Base-by-base conservation (phyloP, 1,140 invertebrate species). In the Copidosoma floridanum region DNA sequence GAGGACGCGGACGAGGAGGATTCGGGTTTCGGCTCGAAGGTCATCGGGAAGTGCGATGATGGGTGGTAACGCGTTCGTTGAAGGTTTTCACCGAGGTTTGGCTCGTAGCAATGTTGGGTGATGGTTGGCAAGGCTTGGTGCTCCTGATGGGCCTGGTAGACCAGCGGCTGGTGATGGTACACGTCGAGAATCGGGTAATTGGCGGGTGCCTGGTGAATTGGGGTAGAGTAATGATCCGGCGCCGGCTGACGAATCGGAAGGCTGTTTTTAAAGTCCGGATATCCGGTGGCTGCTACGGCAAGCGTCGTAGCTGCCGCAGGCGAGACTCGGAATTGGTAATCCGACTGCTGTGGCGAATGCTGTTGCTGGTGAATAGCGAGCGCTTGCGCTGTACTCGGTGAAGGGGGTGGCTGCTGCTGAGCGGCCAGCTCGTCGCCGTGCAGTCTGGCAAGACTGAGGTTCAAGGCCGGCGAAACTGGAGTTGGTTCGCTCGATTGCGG, bases 361-460 rank as follows among this genome's bases (percentile, higher is more conserved):
- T 67, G 70, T 65, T 72, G 74, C 64, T 68, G 58, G 44, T 47
- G 37, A n/a, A n/a, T n/a, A n/a, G n/a, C n/a, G n/a, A n/a, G n/a
- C n/a, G n/a, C n/a, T n/a, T n/a, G n/a, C n/a, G n/a, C n/a, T n/a
- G n/a, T n/a, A n/a, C n/a, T n/a, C n/a, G 61, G 29, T 32, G 29
- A 12, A 32, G 29, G 29, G 61, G 24, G 50, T 52, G 37, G 58
- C 23, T 40, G 58, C 40, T 35, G 40, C 29, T 35, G 44, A 26
- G 43, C 52, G 63, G 68, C 43, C 60, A 70, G 63, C 66, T 73
- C 76, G 6, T 78, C 80, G 71, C 74, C 80, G 68, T 75, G 79
- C 73, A 78, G 78, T 78, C 80, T 80, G 74, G 74, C 71, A 68
- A 75, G 73, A 65, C 74, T 75, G 69, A 81, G 81, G 79, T 81